Evolutionary conservation across 2,797 vertebrate species (phyloP).

Genomic region (Molothrus ater): DNA sequence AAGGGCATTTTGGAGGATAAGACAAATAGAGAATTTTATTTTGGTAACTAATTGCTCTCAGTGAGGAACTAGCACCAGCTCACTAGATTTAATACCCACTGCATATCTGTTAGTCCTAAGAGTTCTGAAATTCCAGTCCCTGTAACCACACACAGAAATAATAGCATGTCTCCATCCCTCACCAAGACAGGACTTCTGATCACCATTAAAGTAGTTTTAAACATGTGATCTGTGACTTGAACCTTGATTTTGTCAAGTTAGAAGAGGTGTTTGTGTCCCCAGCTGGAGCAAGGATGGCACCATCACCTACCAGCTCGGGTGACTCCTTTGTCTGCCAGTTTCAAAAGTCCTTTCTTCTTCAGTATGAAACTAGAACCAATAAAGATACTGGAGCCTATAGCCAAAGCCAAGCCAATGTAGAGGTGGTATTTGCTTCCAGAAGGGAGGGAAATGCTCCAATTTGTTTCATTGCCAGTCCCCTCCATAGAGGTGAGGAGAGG

Average conservation of each 20-base stretch:
- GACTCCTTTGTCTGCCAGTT: conserved; percentile 73
- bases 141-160: background rate
- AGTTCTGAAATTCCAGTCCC: background rate
- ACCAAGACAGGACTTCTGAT: background rate
- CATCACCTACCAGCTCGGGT: conserved; percentile 78
- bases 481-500: background rate
- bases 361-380: conserved; percentile 83
- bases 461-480: conserved; percentile 33
- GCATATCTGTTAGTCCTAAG: background rate
- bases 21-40: background rate
- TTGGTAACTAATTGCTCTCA: background rate
- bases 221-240: fast-evolving
- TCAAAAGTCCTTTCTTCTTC: conserved; percentile 84
- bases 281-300: background rate
- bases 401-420: conserved; percentile 75
- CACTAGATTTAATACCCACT: background rate
- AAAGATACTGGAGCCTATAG: conserved; percentile 77
- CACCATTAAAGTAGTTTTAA: background rate
- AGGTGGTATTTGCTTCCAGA: conserved; percentile 69
- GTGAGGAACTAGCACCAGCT: background rate
- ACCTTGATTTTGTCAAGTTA: background rate
- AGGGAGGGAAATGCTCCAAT: conserved; percentile 18
- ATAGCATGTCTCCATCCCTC: background rate
- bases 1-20: background rate
- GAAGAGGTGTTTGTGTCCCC: background rate